Base-by-base conservation (phyloP, 2,888 invertebrate genomes). In the Cylindroiulus punctatus region DNA sequence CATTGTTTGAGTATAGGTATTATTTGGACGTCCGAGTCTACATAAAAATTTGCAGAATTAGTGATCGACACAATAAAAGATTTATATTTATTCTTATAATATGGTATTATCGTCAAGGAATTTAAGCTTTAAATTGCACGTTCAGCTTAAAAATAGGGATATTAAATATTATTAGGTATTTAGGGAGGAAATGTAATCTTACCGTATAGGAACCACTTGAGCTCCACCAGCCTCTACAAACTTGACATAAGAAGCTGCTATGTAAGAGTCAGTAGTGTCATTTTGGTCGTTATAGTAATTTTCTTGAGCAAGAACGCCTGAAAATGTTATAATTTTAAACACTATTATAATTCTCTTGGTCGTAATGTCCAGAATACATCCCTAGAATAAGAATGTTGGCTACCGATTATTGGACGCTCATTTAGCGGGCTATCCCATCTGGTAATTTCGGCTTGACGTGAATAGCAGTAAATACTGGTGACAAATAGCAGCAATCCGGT, bases 191-290 rank as follows among this genome's bases (percentile, higher is more conserved):
- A 87, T 87, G n/a, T 86, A 86, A 30, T 40, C 8, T 87, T 91
- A 96, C 96, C 94, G 93, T 89, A 96, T 94, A 0, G 96, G 97
- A 22, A 96, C 94, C 0, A 95, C 97, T 89, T 96, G 93, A 19
- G 95, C 97, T 14, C 97, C 97, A 14, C 95, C 94, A 85, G 95
- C 93, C 92, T 98, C 97, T 22, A 97, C 91, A 91, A 94, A 96
- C 90, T 97, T 97, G 2, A 98, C 95, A 90, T 97, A 97, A 0
- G 96, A 95, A 0, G 97, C 95, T 0, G 95, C 95, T 85, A 97
- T 95, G 89, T 94, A 97, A 89, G 95, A 95, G 2, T 85, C 81
- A 17, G 81, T 85, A 65, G 26, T n/a, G 8, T 32, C 52, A 10
- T 57, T 36, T 30, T 84, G 19, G 14, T 36, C 44, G 19, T 14